Base-by-base conservation (phyloP, 2,888 invertebrate genomes). In the Drosophila putrida region DNA sequence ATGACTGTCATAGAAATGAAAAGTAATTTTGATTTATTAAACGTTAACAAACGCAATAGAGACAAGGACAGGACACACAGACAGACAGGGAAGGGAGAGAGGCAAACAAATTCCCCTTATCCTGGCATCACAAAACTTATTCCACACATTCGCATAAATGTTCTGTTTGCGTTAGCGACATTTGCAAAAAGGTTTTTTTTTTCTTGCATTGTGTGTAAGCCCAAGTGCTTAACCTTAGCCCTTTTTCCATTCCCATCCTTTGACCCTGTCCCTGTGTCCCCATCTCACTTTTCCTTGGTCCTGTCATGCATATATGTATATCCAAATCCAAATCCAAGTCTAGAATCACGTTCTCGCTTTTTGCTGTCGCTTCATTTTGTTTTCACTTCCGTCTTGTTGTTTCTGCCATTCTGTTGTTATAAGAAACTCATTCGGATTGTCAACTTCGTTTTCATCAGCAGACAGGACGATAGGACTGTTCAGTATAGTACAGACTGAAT, bases 21-120 rank as follows among this genome's bases (percentile, higher is more conserved):
- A 88, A 85, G 80, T 88, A 88, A 89, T 90, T 90, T 89, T 90
- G 90, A 90, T 91, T 91, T 90, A 90, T 89, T 89, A 80, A 89
- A 86, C 79, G 81, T 75, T 80, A 73, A 66, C 70, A 71, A 77
- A 78, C 71, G 54, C 65, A 43, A 35, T 11, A 46, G 33, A 46
- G 25, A 49, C 44, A 50, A 50, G n/a, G 13, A 28, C 47, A 58
- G 28, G 50, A 54, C 20, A 10, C 9, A 46, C 43, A 61, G 28
- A 41, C n/a, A 13, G 11, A 25, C 10, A n/a, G 13, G 15, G 31
- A 13, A 6, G n/a, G 28, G 2, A 28, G 25, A 8, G 6, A 8
- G 31, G 35, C 47, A 38, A 47, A 39, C 53, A 53, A 35, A 31
- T 54, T 27, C 11, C 25, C 36, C 27, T 38, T 28, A 8, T 5